These are phyloP conservation scores for Apodemia duryi DNA, from an alignment of 2,888 invertebrate species.

Conservation along the genomic window DNA sequence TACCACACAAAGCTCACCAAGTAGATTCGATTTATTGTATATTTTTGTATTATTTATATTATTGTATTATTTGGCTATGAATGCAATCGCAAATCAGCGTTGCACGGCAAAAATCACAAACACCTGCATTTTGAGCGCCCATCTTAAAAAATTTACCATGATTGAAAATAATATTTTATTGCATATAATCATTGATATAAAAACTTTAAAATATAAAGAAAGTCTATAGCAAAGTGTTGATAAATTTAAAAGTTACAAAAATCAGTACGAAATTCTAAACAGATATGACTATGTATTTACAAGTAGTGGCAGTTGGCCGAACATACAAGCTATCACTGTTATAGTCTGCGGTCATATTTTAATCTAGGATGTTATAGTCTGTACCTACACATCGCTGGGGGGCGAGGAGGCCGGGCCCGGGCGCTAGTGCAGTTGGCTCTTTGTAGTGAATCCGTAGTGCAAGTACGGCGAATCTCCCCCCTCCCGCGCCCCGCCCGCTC, in stretches of 20 bases:
- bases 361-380: slow-evolving; percentile 26
- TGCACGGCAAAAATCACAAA: background rate
- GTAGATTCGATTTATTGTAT: background rate
- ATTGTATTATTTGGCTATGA: background rate
- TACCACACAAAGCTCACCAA: too few relatives aligned
- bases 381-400: slow-evolving; percentile 68
- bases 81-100: background rate
- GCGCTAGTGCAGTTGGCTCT: slow-evolving; percentile 74
- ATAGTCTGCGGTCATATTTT: background rate
- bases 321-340: slow-evolving; percentile 8
- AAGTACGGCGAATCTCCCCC: slow-evolving; percentile 82
- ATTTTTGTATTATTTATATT: too few relatives aligned
- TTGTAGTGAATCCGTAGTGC: slow-evolving; percentile 81
- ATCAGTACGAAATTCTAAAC: slow-evolving; percentile 11
- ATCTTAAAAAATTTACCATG: background rate
- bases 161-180: background rate
- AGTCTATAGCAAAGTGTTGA: background rate
- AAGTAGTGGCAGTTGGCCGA: slow-evolving; percentile 21
- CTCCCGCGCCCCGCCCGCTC: slow-evolving; percentile 54
- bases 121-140: background rate
- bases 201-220: background rate
- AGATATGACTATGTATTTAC: slow-evolving; percentile 27
- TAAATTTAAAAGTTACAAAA: slow-evolving; percentile 4
- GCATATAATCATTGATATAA: background rate
- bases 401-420: slow-evolving; percentile 64